phyloP scores from a whole-genome alignment of 1,140 invertebrate species.

The Cherax quadricarinatus region DNA sequence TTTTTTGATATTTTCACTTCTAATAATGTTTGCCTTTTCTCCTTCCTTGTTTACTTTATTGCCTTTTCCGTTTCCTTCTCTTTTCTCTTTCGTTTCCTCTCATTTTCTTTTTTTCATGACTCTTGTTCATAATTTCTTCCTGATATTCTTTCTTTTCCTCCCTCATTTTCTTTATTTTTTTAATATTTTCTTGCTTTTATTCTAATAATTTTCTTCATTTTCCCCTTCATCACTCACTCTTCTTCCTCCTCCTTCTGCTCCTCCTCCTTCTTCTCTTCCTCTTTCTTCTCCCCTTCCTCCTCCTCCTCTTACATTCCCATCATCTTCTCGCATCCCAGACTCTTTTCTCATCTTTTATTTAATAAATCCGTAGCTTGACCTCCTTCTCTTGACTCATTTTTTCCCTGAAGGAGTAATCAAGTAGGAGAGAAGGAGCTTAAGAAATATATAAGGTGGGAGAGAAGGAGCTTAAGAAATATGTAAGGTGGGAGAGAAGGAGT shows the following conservation, averaged over 20 bases:
- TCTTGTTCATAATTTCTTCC: neutral
- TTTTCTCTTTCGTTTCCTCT: neutral
- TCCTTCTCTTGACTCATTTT: neutral
- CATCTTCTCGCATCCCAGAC: neutral
- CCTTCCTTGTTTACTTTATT: too few species aligned
- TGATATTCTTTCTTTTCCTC: neutral
- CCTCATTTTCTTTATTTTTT: neutral
- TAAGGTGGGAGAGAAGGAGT: neutral
- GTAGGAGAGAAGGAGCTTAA: neutral
- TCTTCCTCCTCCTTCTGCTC: neutral
- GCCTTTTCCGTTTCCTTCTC: neutral
- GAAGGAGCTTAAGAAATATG: neutral
- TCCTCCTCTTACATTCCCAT: neutral
- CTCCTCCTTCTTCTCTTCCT: neutral
- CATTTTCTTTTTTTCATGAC: neutral
- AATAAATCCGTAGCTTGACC: neutral
- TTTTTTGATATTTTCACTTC: too few species aligned
- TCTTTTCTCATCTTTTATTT: conserved; percentile 1
- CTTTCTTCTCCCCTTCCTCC: neutral
- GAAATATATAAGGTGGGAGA: neutral
- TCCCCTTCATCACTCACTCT: neutral
- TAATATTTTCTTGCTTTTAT: neutral
- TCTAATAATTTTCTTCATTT: neutral
- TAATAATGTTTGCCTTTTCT: too few species aligned
- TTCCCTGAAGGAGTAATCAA: neutral